These are phyloP conservation scores for Aspidiotus destructor DNA, from an alignment of 2,888 invertebrate species.

Conservation along the genomic window DNA sequence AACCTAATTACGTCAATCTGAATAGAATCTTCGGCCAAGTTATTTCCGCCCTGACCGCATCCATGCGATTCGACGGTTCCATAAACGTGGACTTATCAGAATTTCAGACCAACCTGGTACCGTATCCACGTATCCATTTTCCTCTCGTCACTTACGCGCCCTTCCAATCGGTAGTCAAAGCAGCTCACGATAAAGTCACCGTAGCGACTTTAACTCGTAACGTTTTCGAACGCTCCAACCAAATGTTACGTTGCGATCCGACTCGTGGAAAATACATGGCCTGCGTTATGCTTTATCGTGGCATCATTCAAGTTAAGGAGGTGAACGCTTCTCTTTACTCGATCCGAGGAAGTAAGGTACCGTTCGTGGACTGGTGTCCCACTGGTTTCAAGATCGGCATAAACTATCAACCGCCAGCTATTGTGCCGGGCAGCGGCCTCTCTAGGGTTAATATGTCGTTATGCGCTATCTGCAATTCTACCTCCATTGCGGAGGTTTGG, in stretches of 20 bases:
- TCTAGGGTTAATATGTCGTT: conserved; percentile 11
- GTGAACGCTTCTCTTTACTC: not conserved
- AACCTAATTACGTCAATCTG: conserved; percentile 19
- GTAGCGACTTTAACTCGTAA: not conserved
- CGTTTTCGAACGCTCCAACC: conserved; percentile 18
- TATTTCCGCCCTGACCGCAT: conserved; percentile 19
- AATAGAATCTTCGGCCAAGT: conserved; percentile 25
- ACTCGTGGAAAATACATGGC: conserved; percentile 23
- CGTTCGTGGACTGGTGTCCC: conserved; percentile 20
- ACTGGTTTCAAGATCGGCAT: conserved; percentile 23
- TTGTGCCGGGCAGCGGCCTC: conserved; percentile 18
- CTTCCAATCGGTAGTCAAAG: conserved; percentile 6
- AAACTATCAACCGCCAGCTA: conserved; percentile 16
- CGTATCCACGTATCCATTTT: conserved; percentile 18
- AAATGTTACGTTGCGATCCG: conserved; percentile 20
- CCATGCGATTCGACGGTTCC: conserved; percentile 26
- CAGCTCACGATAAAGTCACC: conserved; percentile 14
- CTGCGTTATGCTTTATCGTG: conserved; percentile 18
- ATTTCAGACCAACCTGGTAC: conserved; percentile 25
- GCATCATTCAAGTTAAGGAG: conserved; percentile 19
- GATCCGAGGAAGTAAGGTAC: conserved; percentile 12
- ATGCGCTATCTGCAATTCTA: conserved; percentile 20
- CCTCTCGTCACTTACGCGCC: conserved; percentile 19
- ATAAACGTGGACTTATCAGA: conserved; percentile 23
- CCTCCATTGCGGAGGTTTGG: conserved; percentile 46